phyloP scores from a whole-genome alignment of 2,888 invertebrate genomes.

The Drosophila suboccidentalis region DNA sequence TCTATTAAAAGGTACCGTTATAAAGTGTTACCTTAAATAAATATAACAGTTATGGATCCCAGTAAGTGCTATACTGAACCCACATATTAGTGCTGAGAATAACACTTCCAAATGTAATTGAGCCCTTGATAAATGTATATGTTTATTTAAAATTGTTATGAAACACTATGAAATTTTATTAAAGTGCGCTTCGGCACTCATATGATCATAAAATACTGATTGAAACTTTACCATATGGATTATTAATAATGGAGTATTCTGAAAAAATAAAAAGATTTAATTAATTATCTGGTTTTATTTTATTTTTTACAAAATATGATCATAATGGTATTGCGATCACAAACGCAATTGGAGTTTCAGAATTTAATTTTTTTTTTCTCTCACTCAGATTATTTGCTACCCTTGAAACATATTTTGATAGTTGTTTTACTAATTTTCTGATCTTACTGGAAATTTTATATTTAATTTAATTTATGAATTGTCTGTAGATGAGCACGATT shows the following conservation, averaged over 20 bases:
- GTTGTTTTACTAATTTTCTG: background rate
- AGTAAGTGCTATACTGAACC: too few relatives aligned
- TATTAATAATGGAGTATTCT: too few relatives aligned
- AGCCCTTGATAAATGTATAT: too few relatives aligned
- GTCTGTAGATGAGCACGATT: background rate
- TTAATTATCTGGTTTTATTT: background rate
- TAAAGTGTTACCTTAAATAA: too few relatives aligned
- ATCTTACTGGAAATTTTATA: conserved; percentile 15
- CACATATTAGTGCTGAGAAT: background rate
- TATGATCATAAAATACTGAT: background rate
- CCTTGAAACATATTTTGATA: background rate
- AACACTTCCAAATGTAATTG: background rate
- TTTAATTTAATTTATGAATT: background rate
- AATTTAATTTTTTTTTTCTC: background rate
- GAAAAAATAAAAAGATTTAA: background rate
- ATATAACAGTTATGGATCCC: too few relatives aligned
- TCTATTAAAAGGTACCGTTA: too few relatives aligned
- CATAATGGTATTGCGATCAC: background rate
- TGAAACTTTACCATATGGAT: too few relatives aligned
- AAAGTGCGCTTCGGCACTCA: background rate
- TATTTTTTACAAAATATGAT: conserved; percentile 3
- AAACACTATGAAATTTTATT: too few relatives aligned
- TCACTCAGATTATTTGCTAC: background rate
- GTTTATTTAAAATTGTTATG: too few relatives aligned
- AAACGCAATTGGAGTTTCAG: background rate